Base-by-base conservation (phyloP, 2,113 vertebrate species). In the Phalacrocorax carbo region DNA sequence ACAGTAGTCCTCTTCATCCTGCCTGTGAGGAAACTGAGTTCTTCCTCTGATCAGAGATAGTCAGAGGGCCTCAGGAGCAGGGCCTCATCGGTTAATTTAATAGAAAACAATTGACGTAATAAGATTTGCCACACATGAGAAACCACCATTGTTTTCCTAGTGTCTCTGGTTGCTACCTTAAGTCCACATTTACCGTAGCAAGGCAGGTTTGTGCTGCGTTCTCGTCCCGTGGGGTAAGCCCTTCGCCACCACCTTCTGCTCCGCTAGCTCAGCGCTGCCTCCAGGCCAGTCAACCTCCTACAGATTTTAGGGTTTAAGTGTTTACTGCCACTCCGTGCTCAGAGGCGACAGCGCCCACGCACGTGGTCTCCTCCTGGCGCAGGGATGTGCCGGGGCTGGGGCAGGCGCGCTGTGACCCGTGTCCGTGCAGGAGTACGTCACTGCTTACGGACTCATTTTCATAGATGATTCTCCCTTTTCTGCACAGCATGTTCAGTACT, bases 331-430 rank as follows among this genome's bases (percentile, higher is more conserved):
- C 19, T 42, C n/a, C 5, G 1, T 8, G 40, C 49, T 49, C 46
- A 44, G 49, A 32, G 3, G 18, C 3, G 5, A 8, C 1, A 5
- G 38, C n/a, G 48, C 42, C 42, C 34, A 22, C 0, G 0, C 3
- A 0, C 2, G 6, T 14, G 16, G 7, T n/a, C 32, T 34, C 23
- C 21, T 85, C 4, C 60, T 2, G 3, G 46, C 1, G 3, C 42
- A 16, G 76, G 46, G 40, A 46, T 27, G n/a, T 68, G 60, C 34
- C 7, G 6, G 69, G 25, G 20, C 65, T 32, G 46, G 51, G 40
- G 27, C 30, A 30, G 52, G 51, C 16, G 2, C 8, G 52, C 52
- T 15, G 34, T n/a, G 68, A 70, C 34, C 25, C 8, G 2, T 8
- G 36, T 11, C 40, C 38, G 3, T 3, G 71, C 18, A 42, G 71